These are phyloP conservation scores for Aplochiton taeniatus DNA, from an alignment of 2,797 vertebrate species.

Conservation along the genomic window DNA sequence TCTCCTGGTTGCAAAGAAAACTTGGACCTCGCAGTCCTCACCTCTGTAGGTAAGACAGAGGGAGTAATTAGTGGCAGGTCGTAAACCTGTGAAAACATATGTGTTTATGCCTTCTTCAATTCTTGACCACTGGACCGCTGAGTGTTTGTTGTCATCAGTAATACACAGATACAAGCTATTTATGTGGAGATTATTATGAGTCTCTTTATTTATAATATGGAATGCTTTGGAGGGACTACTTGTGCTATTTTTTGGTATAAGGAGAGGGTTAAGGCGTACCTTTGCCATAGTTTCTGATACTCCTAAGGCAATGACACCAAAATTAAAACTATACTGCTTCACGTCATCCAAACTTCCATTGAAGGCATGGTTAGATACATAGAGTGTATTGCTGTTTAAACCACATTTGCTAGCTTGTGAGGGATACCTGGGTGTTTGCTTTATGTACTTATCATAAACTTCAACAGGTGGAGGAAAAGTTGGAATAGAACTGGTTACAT, in stretches of 20 bases:
- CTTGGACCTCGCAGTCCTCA: conserved; percentile 90
- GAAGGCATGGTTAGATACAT: conserved; percentile 86
- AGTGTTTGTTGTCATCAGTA: conserved; percentile 74
- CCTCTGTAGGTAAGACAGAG: conserved; percentile 88
- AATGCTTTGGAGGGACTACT: conserved; percentile 38
- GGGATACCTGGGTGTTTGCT: conserved; percentile 26
- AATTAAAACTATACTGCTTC: conserved; percentile 88
- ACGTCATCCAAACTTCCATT: conserved; percentile 84
- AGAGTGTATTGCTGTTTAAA: conserved; percentile 70
- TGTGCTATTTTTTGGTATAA: conserved; percentile 57
- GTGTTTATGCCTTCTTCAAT: conserved; percentile 88
- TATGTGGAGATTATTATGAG: conserved; percentile 52
- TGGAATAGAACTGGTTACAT: conserved; percentile 38
- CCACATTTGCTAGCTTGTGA: conserved; percentile 77
- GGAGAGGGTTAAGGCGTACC: conserved; percentile 86
- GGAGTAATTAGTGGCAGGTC: conserved; percentile 91
- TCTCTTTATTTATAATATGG: conserved; percentile 49
- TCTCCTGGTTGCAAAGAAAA: conserved; percentile 90
- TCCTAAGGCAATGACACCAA: conserved; percentile 90
- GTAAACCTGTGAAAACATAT: conserved; percentile 86
- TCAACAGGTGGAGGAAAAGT: conserved; percentile 42
- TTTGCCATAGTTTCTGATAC: conserved; percentile 90
- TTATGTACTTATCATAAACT: conserved; percentile 24
- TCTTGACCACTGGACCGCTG: conserved; percentile 89
- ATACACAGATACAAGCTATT: conserved; percentile 88